Evolutionary conservation across 2,797 vertebrate genomes (phyloP), one percentile per base, ranked within the genome.

Genomic region (Syncerus caffer): DNA sequence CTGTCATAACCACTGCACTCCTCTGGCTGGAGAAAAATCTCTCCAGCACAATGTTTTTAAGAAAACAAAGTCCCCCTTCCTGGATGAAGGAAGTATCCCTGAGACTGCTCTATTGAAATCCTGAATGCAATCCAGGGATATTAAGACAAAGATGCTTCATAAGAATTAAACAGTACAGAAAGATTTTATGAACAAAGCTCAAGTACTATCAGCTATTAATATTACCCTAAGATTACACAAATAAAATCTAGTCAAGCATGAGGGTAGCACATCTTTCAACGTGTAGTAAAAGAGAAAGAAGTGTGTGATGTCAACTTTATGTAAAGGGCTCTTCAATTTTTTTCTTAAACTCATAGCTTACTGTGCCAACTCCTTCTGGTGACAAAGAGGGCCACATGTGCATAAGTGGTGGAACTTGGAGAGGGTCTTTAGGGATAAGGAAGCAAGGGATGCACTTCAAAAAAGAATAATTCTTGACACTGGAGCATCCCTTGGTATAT

Each of bases 1-100:
- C 85, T 84, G 58, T 92, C 62, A 47, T 21, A 95, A 95, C 25
- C 80, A 90, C 57, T 16, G 50, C 57, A 95, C 89, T 94, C 50
- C 74, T 97, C 42, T 93, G 67, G 92, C 94, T 97, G 88, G 88
- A 93, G 76, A 86, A 97, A 96, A 95, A 86, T 64, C 79, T 83
- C 85, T 89, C 55, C 58, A 47, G 42, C 23, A 97, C 95, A 95
- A 76, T 7, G 42, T 13, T n/a, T 80, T 29, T 96, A 97, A 96
- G 93, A 97, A 96, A 96, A 89, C 82, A 96, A 96, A 91, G 19
- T 62, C 76, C 86, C 90, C 83, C 74, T 76, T 92, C 64, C 42
- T 53, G 29, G 53, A 51, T 76, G 53, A 51, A 85, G 34, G 34
- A 23, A 38, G 90, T 85, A 90, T 92, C 89, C 93, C 92, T 92